phyloP scores from a whole-genome alignment of 2,888 invertebrate genomes.

The Leptothorax acervorum region DNA sequence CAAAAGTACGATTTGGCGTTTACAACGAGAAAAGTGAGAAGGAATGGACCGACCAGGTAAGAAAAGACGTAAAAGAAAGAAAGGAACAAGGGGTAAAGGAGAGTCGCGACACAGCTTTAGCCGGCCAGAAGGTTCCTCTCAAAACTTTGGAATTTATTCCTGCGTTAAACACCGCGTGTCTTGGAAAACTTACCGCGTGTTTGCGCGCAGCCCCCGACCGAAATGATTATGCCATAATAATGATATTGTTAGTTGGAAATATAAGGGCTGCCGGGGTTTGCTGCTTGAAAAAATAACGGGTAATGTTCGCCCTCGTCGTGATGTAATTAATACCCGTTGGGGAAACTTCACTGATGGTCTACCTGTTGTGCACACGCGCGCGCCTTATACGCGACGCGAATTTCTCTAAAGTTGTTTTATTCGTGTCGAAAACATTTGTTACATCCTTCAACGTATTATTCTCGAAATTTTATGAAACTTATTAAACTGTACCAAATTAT shows the following conservation, averaged over 20 bases:
- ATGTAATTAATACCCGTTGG: conserved; percentile 42
- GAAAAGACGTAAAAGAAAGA: conserved; percentile 25
- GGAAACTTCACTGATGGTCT: conserved; percentile 18
- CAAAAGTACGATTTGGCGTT: neutral
- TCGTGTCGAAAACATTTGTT: conserved; percentile 9
- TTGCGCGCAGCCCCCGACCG: conserved; percentile 66
- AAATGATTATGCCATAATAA: conserved; percentile 66
- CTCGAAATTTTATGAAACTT: neutral
- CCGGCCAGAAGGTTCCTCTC: conserved; percentile 71
- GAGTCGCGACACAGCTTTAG: conserved; percentile 5
- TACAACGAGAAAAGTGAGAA: conserved; percentile 22
- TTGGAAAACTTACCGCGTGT: conserved; percentile 69
- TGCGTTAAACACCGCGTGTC: conserved; percentile 55
- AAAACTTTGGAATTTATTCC: conserved; percentile 79
- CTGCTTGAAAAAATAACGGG: conserved; percentile 40
- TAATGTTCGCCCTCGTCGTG: conserved; percentile 11
- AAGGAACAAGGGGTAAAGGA: conserved; percentile 1
- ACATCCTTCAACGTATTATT: neutral
- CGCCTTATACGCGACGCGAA: neutral
- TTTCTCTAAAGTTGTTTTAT: neutral
- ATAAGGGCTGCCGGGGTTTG: conserved; percentile 1
- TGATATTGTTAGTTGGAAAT: conserved; percentile 41
- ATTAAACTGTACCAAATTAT: neutral
- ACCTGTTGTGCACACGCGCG: neutral
- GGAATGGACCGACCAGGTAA: neutral